phyloP scores from a whole-genome alignment of 1,140 invertebrate genomes.

The Drosophila eugracilis region DNA sequence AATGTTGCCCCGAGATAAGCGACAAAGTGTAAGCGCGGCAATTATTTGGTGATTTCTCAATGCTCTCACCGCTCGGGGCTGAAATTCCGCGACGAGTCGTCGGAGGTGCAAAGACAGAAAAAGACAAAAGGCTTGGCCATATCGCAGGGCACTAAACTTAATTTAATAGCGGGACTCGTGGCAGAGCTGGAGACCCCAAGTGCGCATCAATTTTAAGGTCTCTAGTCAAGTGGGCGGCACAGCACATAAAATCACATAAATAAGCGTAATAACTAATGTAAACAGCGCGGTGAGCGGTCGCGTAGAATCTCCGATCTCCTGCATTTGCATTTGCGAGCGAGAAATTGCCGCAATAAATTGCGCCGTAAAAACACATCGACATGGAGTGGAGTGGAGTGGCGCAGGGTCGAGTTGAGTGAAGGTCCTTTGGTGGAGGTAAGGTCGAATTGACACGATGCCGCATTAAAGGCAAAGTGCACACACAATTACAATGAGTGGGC shows the following conservation, averaged over 20 bases:
- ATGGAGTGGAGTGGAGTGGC: too few relatives aligned
- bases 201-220: slow-evolving; percentile 73
- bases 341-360: slow-evolving; percentile 81
- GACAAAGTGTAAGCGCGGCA: slow-evolving; percentile 80
- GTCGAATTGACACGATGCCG: slow-evolving; percentile 70
- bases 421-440: slow-evolving; percentile 3
- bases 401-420: too few relatives aligned
- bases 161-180: slow-evolving; percentile 71
- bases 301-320: slow-evolving; percentile 49
- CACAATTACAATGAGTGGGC: slow-evolving; percentile 80
- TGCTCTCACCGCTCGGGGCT: slow-evolving; percentile 10
- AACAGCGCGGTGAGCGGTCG: slow-evolving; percentile 59
- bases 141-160: slow-evolving; percentile 75
- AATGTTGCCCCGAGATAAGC: slow-evolving; percentile 78
- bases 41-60: slow-evolving; percentile 83
- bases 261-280: slow-evolving; percentile 83
- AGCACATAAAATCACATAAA: slow-evolving; percentile 65
- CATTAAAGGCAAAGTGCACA: slow-evolving; percentile 76
- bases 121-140: slow-evolving; percentile 68
- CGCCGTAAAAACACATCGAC: slow-evolving; percentile 75
- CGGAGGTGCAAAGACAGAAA: slow-evolving; percentile 41
- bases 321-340: slow-evolving; percentile 79
- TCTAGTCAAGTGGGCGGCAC: slow-evolving; percentile 55
- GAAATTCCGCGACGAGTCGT: slow-evolving; percentile 10
- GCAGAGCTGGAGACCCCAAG: slow-evolving; percentile 42